Evolutionary conservation across 2,797 vertebrate species (phyloP), one percentile per base, ranked within the genome.

Genomic region (Lutjanus argentimaculatus): DNA sequence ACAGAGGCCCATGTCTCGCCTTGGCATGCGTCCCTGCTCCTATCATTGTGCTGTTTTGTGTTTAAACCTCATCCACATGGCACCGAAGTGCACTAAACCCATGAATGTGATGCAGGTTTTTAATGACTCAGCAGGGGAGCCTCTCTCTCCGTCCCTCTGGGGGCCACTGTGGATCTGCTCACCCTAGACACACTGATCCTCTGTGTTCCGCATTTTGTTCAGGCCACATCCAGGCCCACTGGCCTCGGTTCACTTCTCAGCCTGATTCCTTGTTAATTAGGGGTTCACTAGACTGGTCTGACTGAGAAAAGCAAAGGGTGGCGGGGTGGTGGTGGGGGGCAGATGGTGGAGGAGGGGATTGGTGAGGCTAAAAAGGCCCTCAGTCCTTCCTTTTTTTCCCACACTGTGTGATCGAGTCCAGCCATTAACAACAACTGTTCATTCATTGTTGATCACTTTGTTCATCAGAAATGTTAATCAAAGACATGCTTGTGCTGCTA

Each of bases 251-350:
- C 84, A 82, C 86, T 82, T 83, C 83, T 83, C 75, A 1, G 79
- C 80, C 83, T 77, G 67, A 84, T 84, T 90, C 82, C 81, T 77
- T 84, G 77, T 91, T 93, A 93, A 93, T 94, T 91, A 91, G 90
- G 81, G 63, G 80, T 89, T 85, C 84, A 74, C 75, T 59, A 76
- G 85, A 85, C 82, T 63, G 76, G 49, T 71, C 78, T 67, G 71
- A 85, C 51, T 46, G 82, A 71, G 59, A 77, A 66, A 36, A 79
- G 75, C 77, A 61, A 53, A 55, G 58, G 36, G 58, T 6, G 53
- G 19, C 1, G 40, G 14, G 53, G 19, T 2, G 40, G 14, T 51
- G 40, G 22, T 10, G 51, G 65, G 53, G 73, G 64, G 52, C 59
- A 53, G 25, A 3, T 7, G 8, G 25, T 3, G 42, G 30, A 43